Conservation (phyloP, 37 sponge, comb jelly and placozoan species). For the Halisarca cf. caerulea region DNA sequence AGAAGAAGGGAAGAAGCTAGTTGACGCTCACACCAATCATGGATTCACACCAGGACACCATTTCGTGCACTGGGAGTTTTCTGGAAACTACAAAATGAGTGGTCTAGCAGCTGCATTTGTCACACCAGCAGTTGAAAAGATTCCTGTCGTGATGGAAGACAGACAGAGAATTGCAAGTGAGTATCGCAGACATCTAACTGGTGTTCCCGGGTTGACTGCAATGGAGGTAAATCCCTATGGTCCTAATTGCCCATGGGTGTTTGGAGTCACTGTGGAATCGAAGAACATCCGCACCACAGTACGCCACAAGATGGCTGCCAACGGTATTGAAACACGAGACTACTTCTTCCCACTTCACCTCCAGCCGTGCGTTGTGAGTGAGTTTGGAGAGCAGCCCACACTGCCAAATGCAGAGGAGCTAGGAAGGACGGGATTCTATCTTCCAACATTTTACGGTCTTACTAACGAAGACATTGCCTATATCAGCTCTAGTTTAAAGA, state of each 20-base stretch:
- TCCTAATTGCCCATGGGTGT: constrained; percentile 54
- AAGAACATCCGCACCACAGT: constrained; percentile 9
- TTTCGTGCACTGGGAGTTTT: too few relatives aligned
- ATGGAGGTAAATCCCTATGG: constrained; percentile 39
- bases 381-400: background rate
- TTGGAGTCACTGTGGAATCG: constrained; percentile 37
- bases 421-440: constrained; percentile 43
- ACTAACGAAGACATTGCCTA: background rate
- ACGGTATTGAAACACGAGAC: constrained; percentile 57
- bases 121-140: constrained; percentile 40
- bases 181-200: constrained; percentile 27
- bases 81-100: constrained; percentile 63
- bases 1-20: constrained; percentile 7
- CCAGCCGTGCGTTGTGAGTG: too few relatives aligned
- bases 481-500: constrained; percentile 17
- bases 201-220: constrained; percentile 7
- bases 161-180: constrained; percentile 16
- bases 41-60: too few relatives aligned
- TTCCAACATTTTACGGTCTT: constrained; percentile 41
- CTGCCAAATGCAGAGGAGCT: constrained; percentile 55
- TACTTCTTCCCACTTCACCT: constrained; percentile 58
- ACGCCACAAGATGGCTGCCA: constrained; percentile 28
- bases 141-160: constrained; percentile 37
- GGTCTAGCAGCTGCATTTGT: too few relatives aligned
- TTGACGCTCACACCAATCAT: constrained; percentile 42